Evolutionary conservation across 2,797 vertebrate species (phyloP).

Genomic region (Glossophaga mutica): DNA sequence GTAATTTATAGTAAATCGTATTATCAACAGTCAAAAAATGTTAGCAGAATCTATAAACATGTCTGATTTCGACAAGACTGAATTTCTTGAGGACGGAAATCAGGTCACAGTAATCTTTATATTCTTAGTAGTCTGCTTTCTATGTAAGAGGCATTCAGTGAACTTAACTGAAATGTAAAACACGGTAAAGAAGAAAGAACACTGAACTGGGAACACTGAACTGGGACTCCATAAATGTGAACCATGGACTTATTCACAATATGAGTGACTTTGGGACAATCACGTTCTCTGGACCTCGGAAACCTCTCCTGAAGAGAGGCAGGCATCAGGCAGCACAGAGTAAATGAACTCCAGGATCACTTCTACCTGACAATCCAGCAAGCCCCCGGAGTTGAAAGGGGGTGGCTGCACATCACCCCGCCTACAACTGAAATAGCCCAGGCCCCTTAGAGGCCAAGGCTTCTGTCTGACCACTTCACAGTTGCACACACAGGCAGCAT

Average conservation of each 20-base stretch:
- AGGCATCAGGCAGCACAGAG: neutral
- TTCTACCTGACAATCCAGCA: neutral
- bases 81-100: constrained; percentile 17
- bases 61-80: neutral
- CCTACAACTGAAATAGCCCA: neutral
- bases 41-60: neutral
- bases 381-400: neutral
- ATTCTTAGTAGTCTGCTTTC: neutral
- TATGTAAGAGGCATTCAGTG: neutral
- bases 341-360: neutral
- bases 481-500: neutral
- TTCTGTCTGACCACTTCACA: neutral
- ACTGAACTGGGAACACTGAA: neutral
- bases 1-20: neutral
- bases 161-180: neutral
- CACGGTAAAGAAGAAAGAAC: neutral
- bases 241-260: neutral
- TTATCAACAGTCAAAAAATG: constrained; percentile 8
- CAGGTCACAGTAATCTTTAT: neutral
- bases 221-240: neutral
- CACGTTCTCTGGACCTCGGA: neutral
- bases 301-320: neutral
- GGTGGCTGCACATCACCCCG: neutral
- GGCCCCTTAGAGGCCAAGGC: neutral
- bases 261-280: neutral